Percentiles rank a stretch among this genome's conserved stretches.
Conservation (phyloP, 1,140 invertebrate genomes). For the Drosophila biarmipes region DNA sequence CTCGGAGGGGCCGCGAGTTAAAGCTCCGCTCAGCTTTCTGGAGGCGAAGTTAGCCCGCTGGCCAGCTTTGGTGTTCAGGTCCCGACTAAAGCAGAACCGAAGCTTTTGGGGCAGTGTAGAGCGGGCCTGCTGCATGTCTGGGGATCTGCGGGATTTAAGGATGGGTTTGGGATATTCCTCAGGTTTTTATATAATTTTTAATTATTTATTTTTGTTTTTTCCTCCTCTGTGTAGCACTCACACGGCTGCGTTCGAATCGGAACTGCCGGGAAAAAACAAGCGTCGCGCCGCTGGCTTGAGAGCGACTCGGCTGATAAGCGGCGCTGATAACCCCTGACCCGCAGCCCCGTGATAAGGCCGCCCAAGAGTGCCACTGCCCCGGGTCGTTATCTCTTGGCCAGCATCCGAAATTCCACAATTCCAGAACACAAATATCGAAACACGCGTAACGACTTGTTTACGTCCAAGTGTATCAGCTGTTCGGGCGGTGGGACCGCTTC, state of each 20-base stretch:
- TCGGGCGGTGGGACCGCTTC: neutral
- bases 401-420: constrained; percentile 9
- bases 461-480: neutral
- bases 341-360: constrained; percentile 11
- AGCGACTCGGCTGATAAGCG: neutral
- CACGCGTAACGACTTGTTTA: constrained; percentile 14
- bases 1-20: constrained; percentile 13
- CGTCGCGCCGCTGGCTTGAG: neutral
- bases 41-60: constrained; percentile 22
- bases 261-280: constrained; percentile 13
- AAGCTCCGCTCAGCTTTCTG: constrained; percentile 31
- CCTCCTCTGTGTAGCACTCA: neutral
- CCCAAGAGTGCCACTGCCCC: constrained; percentile 8
- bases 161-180: neutral
- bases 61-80: constrained; percentile 20
- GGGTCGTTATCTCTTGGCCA: constrained; percentile 17
- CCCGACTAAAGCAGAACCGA: constrained; percentile 22
- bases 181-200: neutral
- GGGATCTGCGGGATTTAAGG: neutral
- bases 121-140: constrained; percentile 31
- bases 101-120: constrained; percentile 34
- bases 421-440: neutral
- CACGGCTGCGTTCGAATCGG: constrained; percentile 9
- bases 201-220: neutral
- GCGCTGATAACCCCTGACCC: neutral